Base-by-base conservation (phyloP, 2,113 vertebrate species). In the Grantiella picta region DNA sequence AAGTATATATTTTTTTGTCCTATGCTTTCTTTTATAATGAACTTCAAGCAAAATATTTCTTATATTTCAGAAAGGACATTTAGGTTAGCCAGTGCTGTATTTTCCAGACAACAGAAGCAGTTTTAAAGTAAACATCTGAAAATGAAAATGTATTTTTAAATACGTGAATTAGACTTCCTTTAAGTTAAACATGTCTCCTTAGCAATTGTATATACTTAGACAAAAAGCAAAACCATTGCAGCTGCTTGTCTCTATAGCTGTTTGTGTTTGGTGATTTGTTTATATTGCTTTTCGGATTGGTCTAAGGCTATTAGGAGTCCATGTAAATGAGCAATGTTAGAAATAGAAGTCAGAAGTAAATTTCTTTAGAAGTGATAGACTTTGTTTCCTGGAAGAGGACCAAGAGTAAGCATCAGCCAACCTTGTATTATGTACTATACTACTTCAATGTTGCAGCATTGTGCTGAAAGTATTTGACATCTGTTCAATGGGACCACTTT, bases 401-500 rank as follows among this genome's bases (percentile, higher is more conserved):
- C 56, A 75, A 90, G 60, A 47, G 11, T 17, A 60, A 75, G n/a
- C 77, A 91, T 78, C 82, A 93, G 70, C 71, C 91, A 50, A 91
- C 86, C 60, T 94, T 71, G 45, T 90, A 40, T 87, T 88, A 82
- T 10, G 47, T 72, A 23, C 75, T 91, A 16, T 71, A 56, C 61
- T 75, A 80, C 10, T 63, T 90, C 54, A 60, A 0, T 25, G 42
- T 84, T 47, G 72, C 17, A 3, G 84, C 71, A 0, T 31, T 50
- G 38, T 63, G 66, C 77, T 92, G 65, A 38, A 89, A 77, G 65
- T 71, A 45, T 76, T 79, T 65, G 75, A 65, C 82, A 90, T 86
- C 68, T 81, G 68, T 44, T 85, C 73, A 70, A 17, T 24, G 83
- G 94, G 75, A 96, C 78, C 86, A 91, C 82, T 97, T 97, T 71